phyloP scores from a whole-genome alignment of 2,888 invertebrate genomes.

The Chrysodeixis includens region DNA sequence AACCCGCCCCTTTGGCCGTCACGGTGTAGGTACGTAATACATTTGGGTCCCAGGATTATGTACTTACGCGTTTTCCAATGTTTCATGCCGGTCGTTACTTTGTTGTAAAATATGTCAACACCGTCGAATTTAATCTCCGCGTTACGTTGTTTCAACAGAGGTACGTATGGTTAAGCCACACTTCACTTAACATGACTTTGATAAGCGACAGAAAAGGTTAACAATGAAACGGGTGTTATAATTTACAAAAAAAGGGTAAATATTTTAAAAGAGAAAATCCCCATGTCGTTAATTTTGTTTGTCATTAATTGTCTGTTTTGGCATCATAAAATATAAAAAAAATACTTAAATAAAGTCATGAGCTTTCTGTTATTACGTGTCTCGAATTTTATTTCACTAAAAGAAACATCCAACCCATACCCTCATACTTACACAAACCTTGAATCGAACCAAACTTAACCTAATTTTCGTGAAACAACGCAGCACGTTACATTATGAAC shows the following conservation, averaged over 20 bases:
- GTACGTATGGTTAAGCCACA: background rate
- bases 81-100: constrained; percentile 15
- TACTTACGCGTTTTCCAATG: constrained; percentile 13
- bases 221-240: background rate
- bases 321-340: no score
- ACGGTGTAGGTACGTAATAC: constrained; percentile 17
- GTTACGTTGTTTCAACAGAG: background rate
- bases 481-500: background rate
- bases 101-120: constrained; percentile 18
- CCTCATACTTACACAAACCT: background rate
- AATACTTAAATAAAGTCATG: no score
- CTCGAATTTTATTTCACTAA: background rate
- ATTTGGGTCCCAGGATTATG: constrained; percentile 13
- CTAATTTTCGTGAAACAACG: background rate
- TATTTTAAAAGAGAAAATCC: no score
- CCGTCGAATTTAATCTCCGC: constrained; percentile 10
- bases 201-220: background rate
- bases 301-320: no score
- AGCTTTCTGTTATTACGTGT: background rate
- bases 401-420: background rate
- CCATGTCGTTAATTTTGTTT: no score
- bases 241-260: no score
- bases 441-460: background rate
- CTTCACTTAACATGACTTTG: background rate
- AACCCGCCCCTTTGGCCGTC: constrained; percentile 17